Percentiles rank a stretch among this genome's conserved stretches.
These are phyloP conservation scores for Acrobasis consociella DNA, from an alignment of 2,888 invertebrate species.

Conservation along the genomic window DNA sequence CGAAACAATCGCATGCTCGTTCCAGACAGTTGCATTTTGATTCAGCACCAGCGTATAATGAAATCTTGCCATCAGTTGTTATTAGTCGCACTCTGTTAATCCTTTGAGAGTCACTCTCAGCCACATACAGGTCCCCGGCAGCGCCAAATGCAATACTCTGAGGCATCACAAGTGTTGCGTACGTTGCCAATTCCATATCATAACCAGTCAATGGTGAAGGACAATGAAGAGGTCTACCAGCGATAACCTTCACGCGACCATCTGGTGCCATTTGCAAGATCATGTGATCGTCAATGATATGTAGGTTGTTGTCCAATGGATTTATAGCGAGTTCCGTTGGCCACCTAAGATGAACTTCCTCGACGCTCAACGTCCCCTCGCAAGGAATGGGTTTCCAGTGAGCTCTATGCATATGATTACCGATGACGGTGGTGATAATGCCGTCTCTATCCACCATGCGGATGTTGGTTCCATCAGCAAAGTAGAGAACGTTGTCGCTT, in stretches of 20 bases:
- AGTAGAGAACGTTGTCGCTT: slow-evolving; percentile 94
- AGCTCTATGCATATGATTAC: slow-evolving; percentile 95
- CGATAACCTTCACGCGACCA: slow-evolving; percentile 95
- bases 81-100: slow-evolving; percentile 96
- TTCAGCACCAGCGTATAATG: slow-evolving; percentile 96
- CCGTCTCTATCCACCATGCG: slow-evolving; percentile 96
- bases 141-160: slow-evolving; percentile 97
- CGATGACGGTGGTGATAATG: slow-evolving; percentile 95
- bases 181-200: slow-evolving; percentile 94
- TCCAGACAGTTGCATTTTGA: slow-evolving; percentile 97
- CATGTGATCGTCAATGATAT: slow-evolving; percentile 98
- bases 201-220: slow-evolving; percentile 90
- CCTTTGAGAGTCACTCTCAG: slow-evolving; percentile 97
- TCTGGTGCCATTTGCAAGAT: slow-evolving; percentile 95
- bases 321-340: slow-evolving; percentile 97
- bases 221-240: slow-evolving; percentile 96
- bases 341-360: slow-evolving; percentile 97
- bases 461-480: slow-evolving; percentile 97
- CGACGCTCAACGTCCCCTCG: slow-evolving; percentile 94
- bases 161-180: slow-evolving; percentile 95
- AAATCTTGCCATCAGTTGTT: slow-evolving; percentile 96
- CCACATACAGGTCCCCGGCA: slow-evolving; percentile 95
- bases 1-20: slow-evolving; percentile 95
- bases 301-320: slow-evolving; percentile 96
- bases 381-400: slow-evolving; percentile 97